phyloP scores from a whole-genome alignment of 2,888 invertebrate species.

The Folsomia candida region DNA sequence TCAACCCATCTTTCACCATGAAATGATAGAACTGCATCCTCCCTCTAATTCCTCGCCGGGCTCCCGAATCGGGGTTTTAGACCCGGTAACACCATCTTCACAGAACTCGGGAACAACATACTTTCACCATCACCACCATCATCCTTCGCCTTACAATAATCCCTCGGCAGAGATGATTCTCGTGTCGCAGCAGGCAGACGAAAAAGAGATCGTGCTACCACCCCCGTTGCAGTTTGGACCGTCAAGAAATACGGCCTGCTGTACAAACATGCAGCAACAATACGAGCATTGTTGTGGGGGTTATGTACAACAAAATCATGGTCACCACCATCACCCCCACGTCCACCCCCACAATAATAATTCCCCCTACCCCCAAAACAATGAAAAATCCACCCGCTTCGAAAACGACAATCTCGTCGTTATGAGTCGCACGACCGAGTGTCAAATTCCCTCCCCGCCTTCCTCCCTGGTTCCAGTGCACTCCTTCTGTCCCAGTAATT shows the following conservation, averaged over 20 bases:
- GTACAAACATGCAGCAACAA: not conserved
- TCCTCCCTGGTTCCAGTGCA: slow-evolving; percentile 4
- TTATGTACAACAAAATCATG: not conserved
- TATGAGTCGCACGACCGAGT: not conserved
- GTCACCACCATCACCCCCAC: not conserved
- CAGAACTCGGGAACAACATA: not conserved
- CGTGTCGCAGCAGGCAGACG: not conserved
- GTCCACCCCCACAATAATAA: not conserved
- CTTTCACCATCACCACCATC: slow-evolving; percentile 3
- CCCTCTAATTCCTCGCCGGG: not conserved
- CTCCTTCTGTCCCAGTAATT: slow-evolving; percentile 13
- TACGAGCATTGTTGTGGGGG: not conserved
- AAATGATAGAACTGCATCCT: slow-evolving; percentile 19
- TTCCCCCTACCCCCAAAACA: not conserved
- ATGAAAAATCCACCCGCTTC: not conserved
- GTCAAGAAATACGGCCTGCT: slow-evolving; percentile 7
- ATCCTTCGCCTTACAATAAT: not conserved
- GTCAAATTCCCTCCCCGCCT: not conserved
- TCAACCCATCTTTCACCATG: slow-evolving; percentile 8
- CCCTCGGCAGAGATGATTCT: not conserved
- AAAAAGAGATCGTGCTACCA: not conserved
- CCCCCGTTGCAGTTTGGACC: slow-evolving; percentile 13
- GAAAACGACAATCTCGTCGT: slow-evolving; percentile 14
- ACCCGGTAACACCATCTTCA: slow-evolving; percentile 10
- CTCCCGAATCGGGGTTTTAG: slow-evolving; percentile 10